Conservation (phyloP, 1,140 invertebrate species). For the Zophobas atratus region DNA sequence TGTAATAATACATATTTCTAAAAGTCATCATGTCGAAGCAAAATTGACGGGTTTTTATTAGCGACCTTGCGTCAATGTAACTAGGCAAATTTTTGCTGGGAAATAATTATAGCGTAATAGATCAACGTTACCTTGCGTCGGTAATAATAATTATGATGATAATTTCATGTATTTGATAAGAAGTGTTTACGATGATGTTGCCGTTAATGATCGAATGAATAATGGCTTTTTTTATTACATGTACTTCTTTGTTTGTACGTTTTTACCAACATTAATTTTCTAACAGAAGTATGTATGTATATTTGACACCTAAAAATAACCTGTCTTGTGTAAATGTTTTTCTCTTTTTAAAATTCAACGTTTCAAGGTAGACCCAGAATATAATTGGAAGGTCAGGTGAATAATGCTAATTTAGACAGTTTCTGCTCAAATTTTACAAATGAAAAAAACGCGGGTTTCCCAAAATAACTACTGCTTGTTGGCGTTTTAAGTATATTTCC, state of each 20-base stretch:
- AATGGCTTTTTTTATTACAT: constrained; percentile 37
- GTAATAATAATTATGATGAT: constrained; percentile 41
- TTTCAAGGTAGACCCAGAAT: constrained; percentile 47
- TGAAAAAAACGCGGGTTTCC: not conserved
- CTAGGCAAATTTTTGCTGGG: constrained; percentile 29
- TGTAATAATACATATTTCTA: constrained; percentile 1
- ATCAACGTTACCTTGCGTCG: constrained; percentile 30
- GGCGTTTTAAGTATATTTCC: no score
- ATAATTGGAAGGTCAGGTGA: constrained; percentile 27
- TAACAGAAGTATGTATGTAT: constrained; percentile 11
- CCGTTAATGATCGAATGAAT: constrained; percentile 38
- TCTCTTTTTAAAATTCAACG: constrained; percentile 36
- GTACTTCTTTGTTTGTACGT: constrained; percentile 7
- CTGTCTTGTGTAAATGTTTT: constrained; percentile 38
- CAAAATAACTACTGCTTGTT: not conserved
- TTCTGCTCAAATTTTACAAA: constrained; percentile 13
- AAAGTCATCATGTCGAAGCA: constrained; percentile 24
- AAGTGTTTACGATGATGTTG: constrained; percentile 42
- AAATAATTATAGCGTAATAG: constrained; percentile 42
- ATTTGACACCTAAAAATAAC: constrained; percentile 34
- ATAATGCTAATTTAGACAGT: constrained; percentile 12
- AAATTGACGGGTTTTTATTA: constrained; percentile 34
- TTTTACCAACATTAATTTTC: constrained; percentile 12
- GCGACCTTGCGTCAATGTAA: constrained; percentile 34
- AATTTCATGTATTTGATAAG: constrained; percentile 42